A percentile compares a stretch with the other conserved stretches of the same genome.
Conservation (phyloP, 2,113 vertebrate genomes). For the Corydoras sp. region DNA sequence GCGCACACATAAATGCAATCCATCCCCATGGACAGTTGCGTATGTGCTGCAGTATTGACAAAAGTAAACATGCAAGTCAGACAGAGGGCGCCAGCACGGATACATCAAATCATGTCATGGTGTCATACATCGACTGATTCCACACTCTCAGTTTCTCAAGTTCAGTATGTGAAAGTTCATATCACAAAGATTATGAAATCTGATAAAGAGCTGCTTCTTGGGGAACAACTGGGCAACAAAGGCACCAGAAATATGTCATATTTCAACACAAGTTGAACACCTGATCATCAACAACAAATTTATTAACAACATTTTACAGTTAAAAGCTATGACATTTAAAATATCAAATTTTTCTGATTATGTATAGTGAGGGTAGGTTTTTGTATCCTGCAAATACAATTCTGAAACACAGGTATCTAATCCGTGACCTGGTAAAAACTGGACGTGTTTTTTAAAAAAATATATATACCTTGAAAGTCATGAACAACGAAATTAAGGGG, state of each 20-base stretch:
- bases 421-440: too few relatives aligned
- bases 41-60: slow-evolving; percentile 20
- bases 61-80: slow-evolving; percentile 11
- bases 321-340: too few relatives aligned
- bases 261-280: too few relatives aligned
- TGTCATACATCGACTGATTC: neutral
- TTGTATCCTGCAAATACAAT: too few relatives aligned
- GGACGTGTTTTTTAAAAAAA: neutral
- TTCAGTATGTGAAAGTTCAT: too few relatives aligned
- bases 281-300: too few relatives aligned
- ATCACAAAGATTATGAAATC: too few relatives aligned
- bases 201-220: neutral
- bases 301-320: too few relatives aligned
- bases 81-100: neutral
- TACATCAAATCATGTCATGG: neutral
- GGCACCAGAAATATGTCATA: too few relatives aligned
- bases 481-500: slow-evolving; percentile 77
- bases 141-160: neutral
- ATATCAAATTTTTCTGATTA: too few relatives aligned
- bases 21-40: neutral
- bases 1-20: neutral
- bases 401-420: too few relatives aligned
- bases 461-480: slow-evolving; percentile 81
- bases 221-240: neutral
- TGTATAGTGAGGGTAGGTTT: too few relatives aligned